phyloP scores from a whole-genome alignment of 1,140 invertebrate genomes.

The Diabrotica undecimpunctata region DNA sequence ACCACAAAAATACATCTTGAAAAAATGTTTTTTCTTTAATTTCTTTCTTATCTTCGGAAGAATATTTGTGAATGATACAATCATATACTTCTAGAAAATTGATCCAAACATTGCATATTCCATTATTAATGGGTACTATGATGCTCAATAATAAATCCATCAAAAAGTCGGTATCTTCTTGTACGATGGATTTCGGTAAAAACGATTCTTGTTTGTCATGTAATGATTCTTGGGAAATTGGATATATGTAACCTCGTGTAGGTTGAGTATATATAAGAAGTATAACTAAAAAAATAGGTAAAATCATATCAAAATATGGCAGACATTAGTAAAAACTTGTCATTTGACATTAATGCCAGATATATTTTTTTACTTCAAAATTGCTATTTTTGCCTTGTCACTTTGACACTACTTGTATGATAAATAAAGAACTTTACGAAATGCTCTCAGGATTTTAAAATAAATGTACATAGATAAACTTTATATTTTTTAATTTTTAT shows the following conservation, averaged over 20 bases:
- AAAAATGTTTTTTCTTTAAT: background rate
- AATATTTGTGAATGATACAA: slow-evolving; percentile 21
- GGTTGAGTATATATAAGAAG: slow-evolving; percentile 12
- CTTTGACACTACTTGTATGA: too few relatives aligned
- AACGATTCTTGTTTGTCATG: background rate
- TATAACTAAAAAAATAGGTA: slow-evolving; percentile 20
- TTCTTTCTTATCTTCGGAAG: background rate
- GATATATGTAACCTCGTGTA: slow-evolving; percentile 19
- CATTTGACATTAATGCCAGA: too few relatives aligned
- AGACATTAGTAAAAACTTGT: too few relatives aligned
- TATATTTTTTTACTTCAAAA: too few relatives aligned
- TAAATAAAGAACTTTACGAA: too few relatives aligned
- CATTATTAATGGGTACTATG: slow-evolving; percentile 21
- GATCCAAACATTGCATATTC: slow-evolving; percentile 23
- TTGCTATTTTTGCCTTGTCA: too few relatives aligned
- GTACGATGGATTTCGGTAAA: background rate
- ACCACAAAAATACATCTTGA: slow-evolving; percentile 9
- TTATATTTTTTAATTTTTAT: too few relatives aligned
- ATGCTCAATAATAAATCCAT: slow-evolving; percentile 14
- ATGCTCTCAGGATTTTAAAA: too few relatives aligned
- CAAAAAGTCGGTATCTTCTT: slow-evolving; percentile 22
- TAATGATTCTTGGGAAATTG: slow-evolving; percentile 15
- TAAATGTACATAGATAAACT: too few relatives aligned
- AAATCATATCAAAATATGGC: slow-evolving; percentile 13
- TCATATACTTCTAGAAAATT: slow-evolving; percentile 26